These are phyloP conservation scores for Polietes domitor DNA, from an alignment of 2,888 invertebrate genomes.

Conservation along the genomic window DNA sequence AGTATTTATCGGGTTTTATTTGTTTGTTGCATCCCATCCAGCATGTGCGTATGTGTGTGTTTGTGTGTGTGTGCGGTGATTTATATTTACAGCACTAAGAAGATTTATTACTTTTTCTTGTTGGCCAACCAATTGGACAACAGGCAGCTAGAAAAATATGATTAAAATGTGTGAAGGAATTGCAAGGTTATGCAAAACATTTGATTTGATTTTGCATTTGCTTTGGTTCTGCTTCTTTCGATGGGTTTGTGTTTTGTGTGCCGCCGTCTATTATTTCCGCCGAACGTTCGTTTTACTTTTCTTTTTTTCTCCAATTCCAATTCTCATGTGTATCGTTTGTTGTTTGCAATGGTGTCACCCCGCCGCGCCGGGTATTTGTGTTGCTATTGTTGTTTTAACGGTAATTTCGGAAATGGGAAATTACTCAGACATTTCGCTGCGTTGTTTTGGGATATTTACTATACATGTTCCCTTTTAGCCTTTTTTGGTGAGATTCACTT, in stretches of 20 bases:
- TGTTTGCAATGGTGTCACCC: constrained; percentile 47
- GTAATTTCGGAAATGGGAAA: constrained; percentile 34
- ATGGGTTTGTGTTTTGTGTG: background rate
- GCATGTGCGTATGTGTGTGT: background rate
- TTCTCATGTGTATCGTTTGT: background rate
- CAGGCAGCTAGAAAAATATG: background rate
- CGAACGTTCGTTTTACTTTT: constrained; percentile 25
- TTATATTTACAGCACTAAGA: constrained; percentile 17
- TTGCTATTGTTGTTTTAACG: constrained; percentile 44
- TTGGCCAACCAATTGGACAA: too few relatives aligned
- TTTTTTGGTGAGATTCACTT: too few relatives aligned
- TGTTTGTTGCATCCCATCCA: background rate
- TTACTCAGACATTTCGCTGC: background rate
- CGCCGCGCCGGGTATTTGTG: constrained; percentile 32
- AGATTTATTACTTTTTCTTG: constrained; percentile 40
- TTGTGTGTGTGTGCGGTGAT: constrained; percentile 27
- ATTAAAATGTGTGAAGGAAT: constrained; percentile 40
- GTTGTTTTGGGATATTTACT: constrained; percentile 36
- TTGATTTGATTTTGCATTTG: constrained; percentile 42
- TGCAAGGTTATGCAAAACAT: constrained; percentile 64
- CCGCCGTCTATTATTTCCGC: constrained; percentile 4
- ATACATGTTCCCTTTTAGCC: background rate
- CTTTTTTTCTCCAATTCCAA: background rate
- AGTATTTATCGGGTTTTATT: constrained; percentile 69
- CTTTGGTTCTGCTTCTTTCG: background rate